Base-by-base conservation (phyloP, 2,888 invertebrate genomes). In the Polietes domitor region DNA sequence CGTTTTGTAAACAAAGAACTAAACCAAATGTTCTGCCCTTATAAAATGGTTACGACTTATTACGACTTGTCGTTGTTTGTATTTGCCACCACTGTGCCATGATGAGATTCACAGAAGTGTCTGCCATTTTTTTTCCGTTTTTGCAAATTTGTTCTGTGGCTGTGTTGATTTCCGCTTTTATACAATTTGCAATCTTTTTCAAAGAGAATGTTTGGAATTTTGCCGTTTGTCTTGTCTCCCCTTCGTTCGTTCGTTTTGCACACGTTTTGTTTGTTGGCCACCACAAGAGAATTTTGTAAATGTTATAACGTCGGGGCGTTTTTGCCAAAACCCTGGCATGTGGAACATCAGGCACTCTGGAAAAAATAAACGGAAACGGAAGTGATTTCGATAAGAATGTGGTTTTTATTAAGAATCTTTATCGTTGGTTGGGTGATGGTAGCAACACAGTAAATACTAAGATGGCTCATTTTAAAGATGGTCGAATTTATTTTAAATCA, bases 61-160 rank as follows among this genome's bases (percentile, higher is more conserved):
- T 12, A 41, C 41, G 15, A 47, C 15, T 47, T 15, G 5, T n/a
- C 15, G n/a, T 47, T n/a, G n/a, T 9, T 37, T 37, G 4, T 15
- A 12, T n/a, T n/a, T n/a, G 7, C 15, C 7, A 2, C 47, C n/a
- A 47, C 47, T 47, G 47, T 47, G 1, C 47, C 15, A 15, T 2
- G 47, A n/a, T 47, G 47, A 3, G 47, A 58, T 26, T 0, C 37
- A 2, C 24, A 10, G 17, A 32, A 37, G 37, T 24, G 43, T 19
- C 61, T 71, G 75, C 78, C 74, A 78, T 1, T 37, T 2, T 32
- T 6, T 68, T 17, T 68, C 9, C 17, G 28, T n/a, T 83, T 80
- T 77, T 80, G 37, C 50, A 83, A 80, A 83, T 83, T 83, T 83
- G 77, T 81, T 83, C 75, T 83, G 83, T 74, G 83, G 83, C 74